A percentile compares a stretch with the other conserved stretches of the same genome.
Evolutionary conservation across 2,113 vertebrate genomes (phyloP).

Genomic region (Chaetodon auriga): DNA sequence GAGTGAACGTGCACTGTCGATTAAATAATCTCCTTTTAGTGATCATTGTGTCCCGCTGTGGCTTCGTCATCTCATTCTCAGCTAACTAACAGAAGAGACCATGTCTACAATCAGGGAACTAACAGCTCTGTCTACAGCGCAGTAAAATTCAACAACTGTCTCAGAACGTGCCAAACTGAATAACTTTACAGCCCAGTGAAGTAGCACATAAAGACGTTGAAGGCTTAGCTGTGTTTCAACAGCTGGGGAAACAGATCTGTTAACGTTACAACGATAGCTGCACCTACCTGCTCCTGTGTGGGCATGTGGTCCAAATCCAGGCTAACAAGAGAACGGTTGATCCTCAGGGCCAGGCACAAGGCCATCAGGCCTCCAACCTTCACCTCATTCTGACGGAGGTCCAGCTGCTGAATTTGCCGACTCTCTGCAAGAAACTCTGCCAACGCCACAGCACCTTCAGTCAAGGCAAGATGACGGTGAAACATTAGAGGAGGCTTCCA

Average conservation of each 20-base stretch:
- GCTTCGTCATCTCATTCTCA: background rate
- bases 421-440: slow-evolving; percentile 81
- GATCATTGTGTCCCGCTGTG: background rate
- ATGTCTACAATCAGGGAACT: background rate
- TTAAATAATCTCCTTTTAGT: background rate
- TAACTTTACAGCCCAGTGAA: background rate
- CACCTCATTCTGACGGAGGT: slow-evolving; percentile 77
- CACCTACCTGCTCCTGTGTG: slow-evolving; percentile 74
- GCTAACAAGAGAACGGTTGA: slow-evolving; percentile 68
- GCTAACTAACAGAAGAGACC: background rate
- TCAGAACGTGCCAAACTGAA: background rate
- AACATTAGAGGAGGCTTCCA: background rate
- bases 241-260: too few species aligned
- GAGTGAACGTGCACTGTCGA: background rate
- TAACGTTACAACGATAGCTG: background rate
- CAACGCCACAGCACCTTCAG: slow-evolving; percentile 72
- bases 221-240: background rate
- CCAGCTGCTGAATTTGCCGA: slow-evolving; percentile 64
- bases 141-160: background rate
- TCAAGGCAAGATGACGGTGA: background rate
- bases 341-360: slow-evolving; percentile 69
- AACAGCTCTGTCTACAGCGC: background rate
- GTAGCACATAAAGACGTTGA: too few species aligned
- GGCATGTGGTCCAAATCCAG: slow-evolving; percentile 76
- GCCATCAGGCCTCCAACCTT: slow-evolving; percentile 78